Percentiles rank a stretch among this genome's conserved stretches.
Conservation (phyloP, 2,113 vertebrate species). For the Regulus satrapa region DNA sequence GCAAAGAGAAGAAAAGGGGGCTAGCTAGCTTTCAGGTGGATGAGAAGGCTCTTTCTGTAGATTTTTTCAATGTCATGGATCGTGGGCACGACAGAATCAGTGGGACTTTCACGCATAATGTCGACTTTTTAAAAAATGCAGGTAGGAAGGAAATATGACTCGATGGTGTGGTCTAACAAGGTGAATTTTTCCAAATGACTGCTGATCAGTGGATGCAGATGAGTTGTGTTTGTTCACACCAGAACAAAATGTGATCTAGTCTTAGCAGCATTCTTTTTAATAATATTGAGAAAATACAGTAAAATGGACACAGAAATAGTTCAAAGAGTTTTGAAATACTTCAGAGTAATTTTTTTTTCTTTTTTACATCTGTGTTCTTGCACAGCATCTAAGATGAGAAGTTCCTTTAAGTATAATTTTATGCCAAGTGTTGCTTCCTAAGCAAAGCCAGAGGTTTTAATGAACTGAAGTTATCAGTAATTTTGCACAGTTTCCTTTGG, state of each 20-base stretch:
- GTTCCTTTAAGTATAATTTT: neutral
- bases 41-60: constrained; percentile 65
- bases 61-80: constrained; percentile 40
- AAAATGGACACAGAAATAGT: neutral
- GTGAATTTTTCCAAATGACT: neutral
- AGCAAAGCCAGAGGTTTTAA: neutral
- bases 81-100: constrained; percentile 20
- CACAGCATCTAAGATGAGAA: neutral
- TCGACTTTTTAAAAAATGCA: constrained; percentile 61
- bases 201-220: neutral
- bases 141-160: constrained; percentile 63
- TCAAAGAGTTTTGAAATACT: neutral
- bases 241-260: neutral
- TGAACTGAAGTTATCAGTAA: neutral
- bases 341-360: neutral
- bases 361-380: neutral
- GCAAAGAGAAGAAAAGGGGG: neutral
- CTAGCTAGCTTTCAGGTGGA: constrained; percentile 64
- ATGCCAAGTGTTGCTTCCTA: neutral
- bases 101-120: constrained; percentile 68
- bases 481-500: neutral
- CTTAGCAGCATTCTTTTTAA: neutral
- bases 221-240: neutral
- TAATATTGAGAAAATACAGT: neutral
- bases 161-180: neutral